A percentile compares a stretch with the other conserved stretches of the same genome.
Conservation (phyloP, 2,113 vertebrate species). For the Laticauda laticaudata region DNA sequence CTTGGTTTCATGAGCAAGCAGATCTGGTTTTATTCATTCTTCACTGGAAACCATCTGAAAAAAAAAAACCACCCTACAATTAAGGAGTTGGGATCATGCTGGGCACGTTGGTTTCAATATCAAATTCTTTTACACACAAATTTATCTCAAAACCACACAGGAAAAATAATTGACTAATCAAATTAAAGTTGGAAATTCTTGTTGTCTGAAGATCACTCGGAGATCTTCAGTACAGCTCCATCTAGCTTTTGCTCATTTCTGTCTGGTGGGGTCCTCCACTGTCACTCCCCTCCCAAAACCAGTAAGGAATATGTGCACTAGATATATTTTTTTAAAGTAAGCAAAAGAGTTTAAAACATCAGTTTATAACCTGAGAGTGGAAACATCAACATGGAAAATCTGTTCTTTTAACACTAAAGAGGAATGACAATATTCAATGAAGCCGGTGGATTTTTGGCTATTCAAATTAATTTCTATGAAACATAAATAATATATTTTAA, state of each 20-base stretch:
- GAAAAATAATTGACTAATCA: neutral
- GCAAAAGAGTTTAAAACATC: neutral
- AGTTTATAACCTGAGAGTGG: neutral
- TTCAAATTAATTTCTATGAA: neutral
- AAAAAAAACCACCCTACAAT: neutral
- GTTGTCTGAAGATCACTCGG: neutral
- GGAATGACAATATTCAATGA: neutral
- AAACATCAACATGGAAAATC: neutral
- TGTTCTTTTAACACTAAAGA: neutral
- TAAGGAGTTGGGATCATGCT: neutral
- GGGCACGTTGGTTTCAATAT: neutral
- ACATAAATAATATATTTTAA: neutral
- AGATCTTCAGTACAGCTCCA: neutral
- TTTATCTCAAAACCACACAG: neutral
- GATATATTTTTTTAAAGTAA: constrained; percentile 32
- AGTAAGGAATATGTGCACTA: constrained; percentile 32
- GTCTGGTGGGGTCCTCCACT: constrained; percentile 32
- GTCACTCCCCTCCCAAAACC: constrained; percentile 34
- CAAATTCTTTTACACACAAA: neutral
- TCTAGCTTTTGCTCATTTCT: constrained; percentile 10
- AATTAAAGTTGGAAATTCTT: neutral
- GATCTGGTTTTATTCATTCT: neutral
- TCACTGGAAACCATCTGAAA: neutral
- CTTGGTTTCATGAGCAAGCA: neutral
- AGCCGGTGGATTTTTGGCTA: neutral